Evolutionary conservation across 35 echinoderm and acorn worm species (phyloP), one percentile per base, ranked within the genome.

Genomic region (Heliocidaris erythrogramma): DNA sequence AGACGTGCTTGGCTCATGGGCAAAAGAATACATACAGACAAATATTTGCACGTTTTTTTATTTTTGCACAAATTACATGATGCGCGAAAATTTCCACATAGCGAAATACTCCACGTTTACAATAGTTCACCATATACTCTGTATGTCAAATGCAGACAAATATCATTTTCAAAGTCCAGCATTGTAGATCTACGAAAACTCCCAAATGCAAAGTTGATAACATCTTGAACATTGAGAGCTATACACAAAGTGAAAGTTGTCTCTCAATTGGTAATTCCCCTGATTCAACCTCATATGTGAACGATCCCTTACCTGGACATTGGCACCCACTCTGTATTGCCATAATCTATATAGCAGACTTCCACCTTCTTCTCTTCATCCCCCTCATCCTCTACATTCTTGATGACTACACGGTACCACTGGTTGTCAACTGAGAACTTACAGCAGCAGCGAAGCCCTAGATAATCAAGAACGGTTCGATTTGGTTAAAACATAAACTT

Each of bases 331-430:
- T 98, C 96, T 24, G 94, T 96, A 50, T 98, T 98, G 18, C 97
- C 97, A 94, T 97, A 98, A 60, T 98, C 97, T 17, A 98, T 96
- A 48, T 98, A 98, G 42, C 96, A 30, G 3, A 98, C 97, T 88
- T 98, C 97, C 14, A 96, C 94, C 56, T 95, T 96, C 2, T 94
- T 92, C 35, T 92, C 95, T 78, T 94, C 88, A 8, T 95, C 94
- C 27, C 94, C 89, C 60, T 95, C 85, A 27, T 69, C 93, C 13
- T 91, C 86, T n/a, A n/a, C n/a, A n/a, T n/a, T 86, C 93, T 93
- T 94, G 21, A 98, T 92, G 60, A 96, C 95, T 12, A 94, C 94
- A 7, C 96, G 85, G 52, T 97, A 98, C 95, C 96, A 97, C 94
- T 96, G 95, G 0, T 92, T 92, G 65, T 98, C 96, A 18, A 90